Evolutionary conservation across 2,888 invertebrate species (phyloP), one percentile per base, ranked within the genome.

Genomic region (Doris montereyensis): DNA sequence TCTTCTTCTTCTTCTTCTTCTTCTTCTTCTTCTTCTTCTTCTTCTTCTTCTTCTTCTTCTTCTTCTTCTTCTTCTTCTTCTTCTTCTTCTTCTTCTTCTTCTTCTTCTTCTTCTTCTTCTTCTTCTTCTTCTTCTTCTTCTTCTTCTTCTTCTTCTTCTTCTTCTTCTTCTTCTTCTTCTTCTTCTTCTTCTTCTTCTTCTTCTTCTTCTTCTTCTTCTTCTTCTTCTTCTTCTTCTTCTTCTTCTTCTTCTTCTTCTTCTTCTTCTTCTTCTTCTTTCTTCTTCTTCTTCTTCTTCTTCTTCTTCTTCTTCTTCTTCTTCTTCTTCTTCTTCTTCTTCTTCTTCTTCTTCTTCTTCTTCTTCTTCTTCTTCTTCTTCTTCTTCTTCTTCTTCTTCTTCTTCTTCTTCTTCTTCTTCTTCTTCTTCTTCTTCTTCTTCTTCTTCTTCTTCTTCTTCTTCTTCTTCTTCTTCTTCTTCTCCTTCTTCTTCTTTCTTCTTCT

Each of bases 111-210:
- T 52, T 52, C 52, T 52, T 52, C 52, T 52, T 52, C 52, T 52
- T 52, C 52, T 52, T 52, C 52, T 52, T 52, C 52, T 52, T 52
- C 52, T 52, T 52, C 52, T 52, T 52, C 52, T 52, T 52, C 52
- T 52, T 52, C 52, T 52, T 52, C 52, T 52, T 81, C 97, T 95
- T 81, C 95, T 89, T 21, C 21, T 8, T 62, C 62, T 62, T 8
- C 21, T 21, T 62, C 13, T 62, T 21, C 21, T 8, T 62, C 62
- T 62, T 8, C 21, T 21, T 62, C 13, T 62, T 21, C 21, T 8
- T 62, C 62, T 8, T 62, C 62, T 52, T 52, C 52, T 52, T 52
- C 52, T 52, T 52, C 52, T 52, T 52, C 52, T 52, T 52, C 52
- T 52, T 52, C 52, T 52, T 52, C 52, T 52, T 52, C 52, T 52